Conservation (phyloP, 2,888 invertebrate genomes). For the Maniola hyperantus region DNA sequence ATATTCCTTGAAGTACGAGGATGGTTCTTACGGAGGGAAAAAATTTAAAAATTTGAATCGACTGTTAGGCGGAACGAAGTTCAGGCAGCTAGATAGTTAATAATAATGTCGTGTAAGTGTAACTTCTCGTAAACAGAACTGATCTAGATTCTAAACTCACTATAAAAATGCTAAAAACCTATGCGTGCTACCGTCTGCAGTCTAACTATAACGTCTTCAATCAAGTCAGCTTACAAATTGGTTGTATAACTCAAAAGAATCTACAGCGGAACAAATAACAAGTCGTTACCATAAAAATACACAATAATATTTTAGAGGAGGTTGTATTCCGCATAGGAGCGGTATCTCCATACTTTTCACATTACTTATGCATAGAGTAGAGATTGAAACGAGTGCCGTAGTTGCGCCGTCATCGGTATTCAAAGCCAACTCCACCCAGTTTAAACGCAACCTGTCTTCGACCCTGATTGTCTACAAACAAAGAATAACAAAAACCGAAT, state of each 20-base stretch:
- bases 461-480: slow-evolving; percentile 72
- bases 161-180: not conserved
- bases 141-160: not conserved
- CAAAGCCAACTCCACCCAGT: slow-evolving; percentile 66
- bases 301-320: slow-evolving; percentile 73
- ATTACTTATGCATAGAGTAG: slow-evolving; percentile 82
- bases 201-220: slow-evolving; percentile 8
- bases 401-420: slow-evolving; percentile 76
- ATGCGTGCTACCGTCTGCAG: not conserved
- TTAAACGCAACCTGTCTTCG: slow-evolving; percentile 67
- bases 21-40: too few species aligned
- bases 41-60: too few species aligned
- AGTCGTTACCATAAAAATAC: slow-evolving; percentile 75
- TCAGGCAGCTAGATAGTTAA: too few species aligned
- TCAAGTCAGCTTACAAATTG: slow-evolving; percentile 22
- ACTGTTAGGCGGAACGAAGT: too few species aligned
- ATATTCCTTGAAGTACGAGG: too few species aligned
- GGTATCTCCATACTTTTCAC: slow-evolving; percentile 78
- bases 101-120: too few species aligned
- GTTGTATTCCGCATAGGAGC: slow-evolving; percentile 66
- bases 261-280: slow-evolving; percentile 56
- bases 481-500: slow-evolving; percentile 54
- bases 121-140: not conserved
- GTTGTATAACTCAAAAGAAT: slow-evolving; percentile 31
- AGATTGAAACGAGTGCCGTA: slow-evolving; percentile 78